phyloP scores from a whole-genome alignment of 2,113 vertebrate species.

The Tylochromis polylepis region DNA sequence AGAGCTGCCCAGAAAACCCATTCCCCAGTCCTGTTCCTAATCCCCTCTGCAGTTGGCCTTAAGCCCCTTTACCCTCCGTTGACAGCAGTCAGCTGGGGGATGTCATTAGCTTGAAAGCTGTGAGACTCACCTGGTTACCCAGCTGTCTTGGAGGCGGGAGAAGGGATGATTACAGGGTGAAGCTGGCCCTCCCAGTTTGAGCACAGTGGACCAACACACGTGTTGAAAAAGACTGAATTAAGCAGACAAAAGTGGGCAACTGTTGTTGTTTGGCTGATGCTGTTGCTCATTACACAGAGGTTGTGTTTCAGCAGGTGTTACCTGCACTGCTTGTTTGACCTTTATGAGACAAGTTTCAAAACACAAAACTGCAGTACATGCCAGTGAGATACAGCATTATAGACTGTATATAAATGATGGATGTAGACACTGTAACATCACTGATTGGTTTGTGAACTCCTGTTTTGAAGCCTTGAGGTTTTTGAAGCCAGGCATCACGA shows the following conservation, averaged over 20 bases:
- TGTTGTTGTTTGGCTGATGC: slow-evolving; percentile 25
- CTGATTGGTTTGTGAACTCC: background rate
- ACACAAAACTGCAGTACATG: background rate
- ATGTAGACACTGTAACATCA: background rate
- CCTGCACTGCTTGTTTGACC: background rate
- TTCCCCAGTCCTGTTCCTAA: slow-evolving; percentile 39
- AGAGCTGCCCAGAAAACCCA: slow-evolving; percentile 33
- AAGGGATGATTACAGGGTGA: slow-evolving; percentile 60
- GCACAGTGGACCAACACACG: slow-evolving; percentile 10
- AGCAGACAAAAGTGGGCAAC: slow-evolving; percentile 21
- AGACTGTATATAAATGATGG: background rate
- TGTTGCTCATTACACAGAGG: background rate
- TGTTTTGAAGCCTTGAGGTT: background rate
- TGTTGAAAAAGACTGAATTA: background rate
- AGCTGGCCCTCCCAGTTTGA: background rate
- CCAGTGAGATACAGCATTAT: background rate
- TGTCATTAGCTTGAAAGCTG: slow-evolving; percentile 69
- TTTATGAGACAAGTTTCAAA: background rate
- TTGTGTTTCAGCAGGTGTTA: slow-evolving; percentile 44
- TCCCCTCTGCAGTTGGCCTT: slow-evolving; percentile 47
- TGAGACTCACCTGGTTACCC: slow-evolving; percentile 61
- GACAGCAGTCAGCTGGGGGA: slow-evolving; percentile 51
- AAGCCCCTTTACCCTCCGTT: slow-evolving; percentile 31
- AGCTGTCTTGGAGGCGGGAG: slow-evolving; percentile 47
- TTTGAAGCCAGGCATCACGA: background rate